Conservation (phyloP, 2,797 vertebrate species). For the Rhyacichthys aspro region DNA sequence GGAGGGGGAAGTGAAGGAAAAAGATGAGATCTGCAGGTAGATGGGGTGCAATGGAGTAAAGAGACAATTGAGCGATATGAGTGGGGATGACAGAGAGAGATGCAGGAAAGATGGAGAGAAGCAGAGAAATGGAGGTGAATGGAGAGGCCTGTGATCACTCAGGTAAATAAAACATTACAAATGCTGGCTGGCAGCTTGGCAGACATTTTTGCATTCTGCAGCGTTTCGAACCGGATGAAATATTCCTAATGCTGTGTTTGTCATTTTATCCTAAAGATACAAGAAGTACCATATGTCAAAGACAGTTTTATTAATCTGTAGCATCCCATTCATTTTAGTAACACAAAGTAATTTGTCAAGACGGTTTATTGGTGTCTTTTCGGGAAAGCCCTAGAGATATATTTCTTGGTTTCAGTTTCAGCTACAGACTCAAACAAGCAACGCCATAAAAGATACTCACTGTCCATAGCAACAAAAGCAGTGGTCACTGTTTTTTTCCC, state of each 20-base stretch:
- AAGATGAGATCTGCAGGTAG: constrained; percentile 43
- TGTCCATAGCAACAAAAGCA: too few species aligned
- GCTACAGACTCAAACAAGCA: too few species aligned
- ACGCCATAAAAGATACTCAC: too few species aligned
- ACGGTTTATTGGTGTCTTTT: background rate
- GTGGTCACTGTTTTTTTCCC: too few species aligned
- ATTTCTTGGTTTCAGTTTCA: too few species aligned
- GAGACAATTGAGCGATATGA: constrained; percentile 62
- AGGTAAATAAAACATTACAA: constrained; percentile 58
- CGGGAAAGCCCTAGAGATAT: too few species aligned
- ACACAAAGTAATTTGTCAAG: constrained; percentile 5
- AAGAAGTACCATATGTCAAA: constrained; percentile 3
- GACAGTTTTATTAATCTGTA: constrained; percentile 20
- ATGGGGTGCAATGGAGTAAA: constrained; percentile 67
- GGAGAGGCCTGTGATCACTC: constrained; percentile 44
- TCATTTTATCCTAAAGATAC: background rate
- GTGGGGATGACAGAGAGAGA: constrained; percentile 50
- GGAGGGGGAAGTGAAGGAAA: constrained; percentile 26
- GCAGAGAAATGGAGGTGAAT: constrained; percentile 42
- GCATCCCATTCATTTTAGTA: constrained; percentile 15
- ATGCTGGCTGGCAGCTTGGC: constrained; percentile 33
- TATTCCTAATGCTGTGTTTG: background rate
- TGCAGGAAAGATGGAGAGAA: constrained; percentile 45
- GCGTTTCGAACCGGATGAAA: constrained; percentile 15
- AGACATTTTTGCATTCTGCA: constrained; percentile 7